Conservation (phyloP, 2,888 invertebrate species). For the Tryphoninae sp. region DNA sequence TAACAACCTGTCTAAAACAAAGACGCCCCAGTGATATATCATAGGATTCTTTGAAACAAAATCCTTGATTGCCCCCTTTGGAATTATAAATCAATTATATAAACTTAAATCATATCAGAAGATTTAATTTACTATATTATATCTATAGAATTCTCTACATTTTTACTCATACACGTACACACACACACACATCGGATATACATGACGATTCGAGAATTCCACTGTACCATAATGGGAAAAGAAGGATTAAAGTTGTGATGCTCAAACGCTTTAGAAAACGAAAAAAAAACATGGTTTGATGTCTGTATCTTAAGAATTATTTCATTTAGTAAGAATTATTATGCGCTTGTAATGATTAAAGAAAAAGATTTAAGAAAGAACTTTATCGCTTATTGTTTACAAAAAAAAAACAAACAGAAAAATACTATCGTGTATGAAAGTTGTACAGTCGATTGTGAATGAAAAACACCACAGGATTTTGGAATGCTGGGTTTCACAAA, state of each 20-base stretch:
- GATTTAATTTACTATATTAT: slow-evolving; percentile 60
- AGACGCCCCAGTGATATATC: slow-evolving; percentile 44
- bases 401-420: slow-evolving; percentile 18
- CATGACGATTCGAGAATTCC: slow-evolving; percentile 45
- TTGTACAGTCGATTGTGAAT: slow-evolving; percentile 61
- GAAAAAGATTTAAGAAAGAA: slow-evolving; percentile 34
- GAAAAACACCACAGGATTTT: slow-evolving; percentile 49
- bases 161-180: slow-evolving; percentile 57
- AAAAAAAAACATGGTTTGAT: slow-evolving; percentile 56
- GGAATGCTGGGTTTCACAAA: slow-evolving; percentile 40
- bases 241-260: slow-evolving; percentile 62
- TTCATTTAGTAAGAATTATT: slow-evolving; percentile 54
- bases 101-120: slow-evolving; percentile 67
- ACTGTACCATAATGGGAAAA: slow-evolving; percentile 48
- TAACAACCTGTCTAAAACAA: slow-evolving; percentile 19
- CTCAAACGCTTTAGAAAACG: slow-evolving; percentile 63
- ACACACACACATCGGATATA: slow-evolving; percentile 41
- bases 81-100: slow-evolving; percentile 63
- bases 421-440: slow-evolving; percentile 50
- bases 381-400: slow-evolving; percentile 39
- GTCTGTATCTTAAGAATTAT: slow-evolving; percentile 56
- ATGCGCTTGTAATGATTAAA: slow-evolving; percentile 57
- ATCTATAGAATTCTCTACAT: slow-evolving; percentile 61
- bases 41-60: slow-evolving; percentile 44
- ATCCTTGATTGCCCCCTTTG: slow-evolving; percentile 43